Evolutionary conservation across 2,888 invertebrate species (phyloP).

Genomic region (Erebia aethiops): DNA sequence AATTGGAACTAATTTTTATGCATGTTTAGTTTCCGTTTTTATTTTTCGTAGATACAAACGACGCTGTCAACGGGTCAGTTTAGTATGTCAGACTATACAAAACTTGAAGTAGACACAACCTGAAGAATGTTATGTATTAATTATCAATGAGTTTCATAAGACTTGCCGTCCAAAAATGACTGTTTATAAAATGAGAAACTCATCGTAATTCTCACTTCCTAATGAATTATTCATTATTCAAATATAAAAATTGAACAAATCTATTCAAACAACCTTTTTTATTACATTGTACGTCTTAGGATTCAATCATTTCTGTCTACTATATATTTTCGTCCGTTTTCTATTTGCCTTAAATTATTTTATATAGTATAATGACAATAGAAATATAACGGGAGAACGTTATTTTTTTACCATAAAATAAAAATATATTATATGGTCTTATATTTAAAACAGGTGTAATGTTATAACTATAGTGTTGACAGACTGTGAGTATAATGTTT

Average conservation of each 20-base stretch:
- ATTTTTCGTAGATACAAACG: too few species aligned
- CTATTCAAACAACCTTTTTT: not conserved
- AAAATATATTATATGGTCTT: not conserved
- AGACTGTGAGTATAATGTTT: slow-evolving; percentile 35
- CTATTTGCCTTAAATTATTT: too few species aligned
- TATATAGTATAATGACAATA: too few species aligned
- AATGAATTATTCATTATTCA: slow-evolving; percentile 20
- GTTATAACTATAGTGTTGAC: slow-evolving; percentile 15
- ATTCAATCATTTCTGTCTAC: too few species aligned
- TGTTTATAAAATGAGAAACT: slow-evolving; percentile 26
- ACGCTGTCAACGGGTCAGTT: too few species aligned
- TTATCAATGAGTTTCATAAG: slow-evolving; percentile 25
- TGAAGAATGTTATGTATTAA: not conserved
- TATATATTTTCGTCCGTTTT: too few species aligned
- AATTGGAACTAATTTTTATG: too few species aligned
- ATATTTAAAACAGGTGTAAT: slow-evolving; percentile 14
- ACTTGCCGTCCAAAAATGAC: slow-evolving; percentile 36
- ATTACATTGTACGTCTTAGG: too few species aligned
- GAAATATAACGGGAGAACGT: not conserved
- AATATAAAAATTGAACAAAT: slow-evolving; percentile 5
- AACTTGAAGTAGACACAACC: not conserved
- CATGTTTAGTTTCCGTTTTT: too few species aligned
- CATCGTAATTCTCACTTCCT: slow-evolving; percentile 25
- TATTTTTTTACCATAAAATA: not conserved
- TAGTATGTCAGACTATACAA: too few species aligned